Conservation (phyloP, 2,888 invertebrate genomes). For the Timema podura region DNA sequence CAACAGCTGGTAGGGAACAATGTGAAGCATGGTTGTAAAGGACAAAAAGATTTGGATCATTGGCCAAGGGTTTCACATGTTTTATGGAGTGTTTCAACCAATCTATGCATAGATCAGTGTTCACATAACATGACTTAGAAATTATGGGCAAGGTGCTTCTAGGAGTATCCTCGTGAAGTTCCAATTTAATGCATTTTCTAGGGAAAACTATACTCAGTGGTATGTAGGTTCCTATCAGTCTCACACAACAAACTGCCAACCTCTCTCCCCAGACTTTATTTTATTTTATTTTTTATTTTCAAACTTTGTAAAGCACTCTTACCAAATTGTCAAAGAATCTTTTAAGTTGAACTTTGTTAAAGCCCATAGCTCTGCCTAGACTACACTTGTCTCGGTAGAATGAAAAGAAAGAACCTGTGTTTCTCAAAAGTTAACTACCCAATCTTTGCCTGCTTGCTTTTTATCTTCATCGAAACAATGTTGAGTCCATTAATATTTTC, state of each 20-base stretch:
- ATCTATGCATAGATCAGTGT: not conserved
- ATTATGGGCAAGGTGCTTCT: too few relatives aligned
- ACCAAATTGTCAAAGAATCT: not conserved
- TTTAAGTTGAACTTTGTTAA: not conserved
- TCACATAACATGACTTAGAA: not conserved
- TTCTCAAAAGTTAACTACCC: not conserved
- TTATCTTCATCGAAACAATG: not conserved
- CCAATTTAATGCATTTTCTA: not conserved
- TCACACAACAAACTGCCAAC: slow-evolving; percentile 2
- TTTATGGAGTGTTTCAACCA: not conserved
- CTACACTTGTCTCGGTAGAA: slow-evolving; percentile 3
- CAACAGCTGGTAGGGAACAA: not conserved
- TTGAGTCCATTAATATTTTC: not conserved
- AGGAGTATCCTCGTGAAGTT: not conserved
- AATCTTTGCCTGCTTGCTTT: not conserved
- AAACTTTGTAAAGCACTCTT: not conserved
- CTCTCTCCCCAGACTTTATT: not conserved
- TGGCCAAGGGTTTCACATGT: not conserved
- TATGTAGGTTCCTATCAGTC: not conserved
- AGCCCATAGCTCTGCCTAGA: not conserved
- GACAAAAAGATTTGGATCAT: not conserved
- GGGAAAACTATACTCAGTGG: not conserved
- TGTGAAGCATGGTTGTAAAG: slow-evolving; percentile 12
- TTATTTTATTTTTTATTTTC: not conserved
- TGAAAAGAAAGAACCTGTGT: not conserved